Evolutionary conservation across 2,113 vertebrate species (phyloP).

Genomic region (Sinocyclocheilus maitianheensis): DNA sequence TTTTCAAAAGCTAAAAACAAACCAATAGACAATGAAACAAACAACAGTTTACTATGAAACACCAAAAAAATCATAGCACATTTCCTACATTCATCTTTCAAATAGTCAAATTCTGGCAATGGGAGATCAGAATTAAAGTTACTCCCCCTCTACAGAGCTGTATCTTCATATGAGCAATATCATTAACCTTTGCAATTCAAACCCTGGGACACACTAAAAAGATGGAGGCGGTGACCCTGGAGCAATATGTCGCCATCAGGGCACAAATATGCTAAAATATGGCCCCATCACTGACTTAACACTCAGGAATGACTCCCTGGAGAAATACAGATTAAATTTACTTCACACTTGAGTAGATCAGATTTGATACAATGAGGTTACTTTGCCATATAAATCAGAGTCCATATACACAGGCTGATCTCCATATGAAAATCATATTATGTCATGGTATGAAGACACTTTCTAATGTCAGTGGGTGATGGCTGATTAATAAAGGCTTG

Average conservation of each 20-base stretch:
- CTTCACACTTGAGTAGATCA: slow-evolving; percentile 81
- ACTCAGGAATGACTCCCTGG: slow-evolving; percentile 77
- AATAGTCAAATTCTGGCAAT: slow-evolving; percentile 66
- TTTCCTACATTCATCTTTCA: slow-evolving; percentile 67
- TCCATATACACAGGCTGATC: slow-evolving; percentile 43
- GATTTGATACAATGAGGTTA: slow-evolving; percentile 88
- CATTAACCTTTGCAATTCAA: slow-evolving; percentile 99
- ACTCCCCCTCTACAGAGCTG: slow-evolving; percentile 75
- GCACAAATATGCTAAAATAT: slow-evolving; percentile 80
- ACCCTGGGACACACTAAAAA: slow-evolving; percentile 82
- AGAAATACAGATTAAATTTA: slow-evolving; percentile 92
- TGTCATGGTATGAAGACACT: slow-evolving; percentile 1
- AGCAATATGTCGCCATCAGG: slow-evolving; percentile 90
- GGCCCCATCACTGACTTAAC: slow-evolving; percentile 76
- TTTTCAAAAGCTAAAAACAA: neutral
- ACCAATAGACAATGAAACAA: slow-evolving; percentile 11
- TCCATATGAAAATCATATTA: slow-evolving; percentile 37
- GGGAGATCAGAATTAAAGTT: slow-evolving; percentile 77
- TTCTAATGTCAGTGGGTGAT: slow-evolving; percentile 25
- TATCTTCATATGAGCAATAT: slow-evolving; percentile 90
- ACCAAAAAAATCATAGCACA: slow-evolving; percentile 47
- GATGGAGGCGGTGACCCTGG: slow-evolving; percentile 90
- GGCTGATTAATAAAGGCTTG: slow-evolving; percentile 47
- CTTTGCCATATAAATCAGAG: slow-evolving; percentile 86
- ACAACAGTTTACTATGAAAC: slow-evolving; percentile 6